Percentiles rank a stretch among this genome's conserved stretches.
Conservation (phyloP, 2,888 invertebrate species). For the Brachypterus glaber region DNA sequence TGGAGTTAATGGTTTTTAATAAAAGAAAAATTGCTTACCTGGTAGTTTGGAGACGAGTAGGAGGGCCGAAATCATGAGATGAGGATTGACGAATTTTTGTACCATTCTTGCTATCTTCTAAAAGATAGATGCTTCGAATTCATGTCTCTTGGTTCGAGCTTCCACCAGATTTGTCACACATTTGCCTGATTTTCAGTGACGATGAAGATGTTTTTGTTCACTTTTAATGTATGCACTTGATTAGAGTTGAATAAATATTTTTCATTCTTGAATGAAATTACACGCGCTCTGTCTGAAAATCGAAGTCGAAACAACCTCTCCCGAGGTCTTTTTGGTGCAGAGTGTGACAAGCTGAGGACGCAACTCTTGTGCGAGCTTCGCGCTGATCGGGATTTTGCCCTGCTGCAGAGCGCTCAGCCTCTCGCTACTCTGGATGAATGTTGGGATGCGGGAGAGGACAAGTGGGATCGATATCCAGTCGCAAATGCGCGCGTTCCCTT, state of each 20-base stretch:
- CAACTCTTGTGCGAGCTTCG: no score
- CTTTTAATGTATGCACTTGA: no score
- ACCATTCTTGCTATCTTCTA: conserved; percentile 34
- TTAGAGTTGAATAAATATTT: no score
- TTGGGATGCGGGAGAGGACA: conserved; percentile 11
- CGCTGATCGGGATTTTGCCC: no score
- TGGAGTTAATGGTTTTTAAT: not conserved
- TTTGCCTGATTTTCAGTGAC: conserved; percentile 31
- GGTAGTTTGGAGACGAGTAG: conserved; percentile 38
- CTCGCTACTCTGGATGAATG: no score
- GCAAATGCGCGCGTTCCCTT: conserved; percentile 26
- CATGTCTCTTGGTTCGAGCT: conserved; percentile 32
- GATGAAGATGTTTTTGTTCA: no score
- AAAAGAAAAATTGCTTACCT: conserved; percentile 30
- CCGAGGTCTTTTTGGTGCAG: no score
- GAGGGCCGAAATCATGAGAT: conserved; percentile 38
- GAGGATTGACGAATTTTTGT: no score
- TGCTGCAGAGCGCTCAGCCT: conserved; percentile 9
- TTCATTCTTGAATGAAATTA: no score
- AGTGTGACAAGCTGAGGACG: conserved; percentile 19
- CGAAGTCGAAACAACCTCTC: no score
- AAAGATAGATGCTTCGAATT: conserved; percentile 32
- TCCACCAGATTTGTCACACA: conserved; percentile 40
- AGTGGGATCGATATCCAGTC: conserved; percentile 20
- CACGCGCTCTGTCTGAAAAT: no score